These are phyloP conservation scores for Myripristis murdjan DNA, from an alignment of 2,797 vertebrate genomes.

Conservation along the genomic window DNA sequence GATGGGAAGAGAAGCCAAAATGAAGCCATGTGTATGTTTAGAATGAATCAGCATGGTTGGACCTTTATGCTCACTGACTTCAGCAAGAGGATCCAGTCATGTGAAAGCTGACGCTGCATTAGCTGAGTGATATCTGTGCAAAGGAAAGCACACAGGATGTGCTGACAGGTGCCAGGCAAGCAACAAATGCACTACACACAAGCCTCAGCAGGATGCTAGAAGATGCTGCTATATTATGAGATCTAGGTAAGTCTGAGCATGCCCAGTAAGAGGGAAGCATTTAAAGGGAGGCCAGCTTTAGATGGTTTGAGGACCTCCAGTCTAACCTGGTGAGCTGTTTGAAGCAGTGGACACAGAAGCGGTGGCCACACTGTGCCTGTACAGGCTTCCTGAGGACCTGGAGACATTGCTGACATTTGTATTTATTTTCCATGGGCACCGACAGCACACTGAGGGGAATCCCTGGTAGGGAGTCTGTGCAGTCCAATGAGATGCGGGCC, in stretches of 20 bases:
- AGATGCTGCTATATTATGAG: neutral
- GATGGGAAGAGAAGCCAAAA: conserved; percentile 9
- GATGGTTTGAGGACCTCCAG: conserved; percentile 52
- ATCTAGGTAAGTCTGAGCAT: conserved; percentile 2
- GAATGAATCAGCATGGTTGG: conserved; percentile 54
- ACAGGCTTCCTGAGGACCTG: conserved; percentile 93
- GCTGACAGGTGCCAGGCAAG: conserved; percentile 49
- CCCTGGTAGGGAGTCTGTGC: conserved; percentile 88
- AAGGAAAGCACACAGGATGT: conserved; percentile 44
- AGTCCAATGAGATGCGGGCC: conserved; percentile 87
- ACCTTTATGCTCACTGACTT: conserved; percentile 63
- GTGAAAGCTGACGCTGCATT: conserved; percentile 50
- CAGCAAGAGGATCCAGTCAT: conserved; percentile 51
- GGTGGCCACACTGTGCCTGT: conserved; percentile 97
- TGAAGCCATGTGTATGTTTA: conserved; percentile 47
- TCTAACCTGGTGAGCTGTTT: conserved; percentile 94
- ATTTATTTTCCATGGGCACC: conserved; percentile 94
- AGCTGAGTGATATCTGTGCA: conserved; percentile 36
- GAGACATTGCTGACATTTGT: conserved; percentile 94
- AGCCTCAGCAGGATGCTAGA: neutral
- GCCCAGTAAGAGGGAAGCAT: conserved; percentile 47
- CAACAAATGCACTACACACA: neutral
- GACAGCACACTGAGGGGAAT: conserved; percentile 93
- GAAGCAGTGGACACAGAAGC: conserved; percentile 95
- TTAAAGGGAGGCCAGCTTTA: conserved; percentile 3